Base-by-base conservation (phyloP, 1,140 invertebrate species). In the Zaprionus gabonicus region DNA sequence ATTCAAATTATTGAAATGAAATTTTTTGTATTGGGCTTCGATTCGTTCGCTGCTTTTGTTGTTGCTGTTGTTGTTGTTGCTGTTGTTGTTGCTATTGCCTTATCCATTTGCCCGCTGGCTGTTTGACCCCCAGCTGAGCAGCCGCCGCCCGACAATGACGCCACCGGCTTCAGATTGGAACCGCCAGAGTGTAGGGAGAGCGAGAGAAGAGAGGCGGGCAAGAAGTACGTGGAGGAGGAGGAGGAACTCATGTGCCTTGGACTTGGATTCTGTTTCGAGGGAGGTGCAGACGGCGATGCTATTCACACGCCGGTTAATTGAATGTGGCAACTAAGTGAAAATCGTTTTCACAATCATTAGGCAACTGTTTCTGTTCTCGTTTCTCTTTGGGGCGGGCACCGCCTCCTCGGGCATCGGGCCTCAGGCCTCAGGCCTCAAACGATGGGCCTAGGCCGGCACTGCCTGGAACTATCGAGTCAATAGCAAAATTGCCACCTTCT, bases 241-340 rank as follows among this genome's bases (percentile, higher is more conserved):
- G 17, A 49, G 46, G 46, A 17, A 20, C 46, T 17, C 46, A 49
- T 49, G 56, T 46, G 23, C 36, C 7, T 27, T 58, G 17, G 17
- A 31, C 34, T 36, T 63, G 34, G 27, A 59, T 25, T 59, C 9
- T 55, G 41, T 7, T 58, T 51, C 7, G 25, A 27, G 75, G 70
- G 75, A 38, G 63, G 81, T 71, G 70, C 70, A 72, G 63, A 63
- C 71, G 60, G 64, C 63, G 82, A 72, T 73, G 72, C 70, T 76
- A 84, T 88, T 87, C 83, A 87, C 83, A 87, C 83, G 84, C 84
- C 65, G 80, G 63, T 78, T 84, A 87, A 87, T 87, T 84, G 78
- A 86, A 81, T 85, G 68, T 68, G 67, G 59, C 76, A 81, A 76
- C 76, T 82, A 64, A 72, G 49, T 60, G 57, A 49, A 85, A 81